phyloP scores from a whole-genome alignment of 2,113 vertebrate species.

The Gymnogyps californianus region DNA sequence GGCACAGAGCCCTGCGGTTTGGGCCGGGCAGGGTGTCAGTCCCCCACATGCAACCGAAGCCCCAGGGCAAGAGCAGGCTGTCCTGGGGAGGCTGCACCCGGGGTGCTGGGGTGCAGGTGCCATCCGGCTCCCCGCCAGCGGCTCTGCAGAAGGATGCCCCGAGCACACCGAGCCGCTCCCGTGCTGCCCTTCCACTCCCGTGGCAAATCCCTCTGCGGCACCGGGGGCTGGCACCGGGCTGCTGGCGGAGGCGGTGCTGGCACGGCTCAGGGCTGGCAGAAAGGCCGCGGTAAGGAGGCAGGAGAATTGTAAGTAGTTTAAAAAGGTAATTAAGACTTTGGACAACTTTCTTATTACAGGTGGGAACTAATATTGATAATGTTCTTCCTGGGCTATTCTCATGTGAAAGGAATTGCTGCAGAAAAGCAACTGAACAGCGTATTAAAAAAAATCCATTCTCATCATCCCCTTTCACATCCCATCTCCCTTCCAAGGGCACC shows the following conservation, averaged over 20 bases:
- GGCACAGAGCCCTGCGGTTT: neutral
- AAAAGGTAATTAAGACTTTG: neutral
- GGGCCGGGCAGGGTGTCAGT: neutral
- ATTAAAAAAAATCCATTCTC: neutral
- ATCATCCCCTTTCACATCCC: neutral
- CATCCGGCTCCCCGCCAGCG: rapidly evolving
- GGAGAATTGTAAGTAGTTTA: neutral
- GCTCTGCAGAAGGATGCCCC: neutral
- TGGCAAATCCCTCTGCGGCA: neutral
- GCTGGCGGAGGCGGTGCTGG: neutral
- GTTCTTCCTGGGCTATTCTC: neutral
- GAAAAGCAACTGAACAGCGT: neutral
- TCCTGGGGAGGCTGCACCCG: no score
- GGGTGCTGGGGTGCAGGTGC: neutral
- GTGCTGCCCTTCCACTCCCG: neutral
- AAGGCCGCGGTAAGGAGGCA: neutral
- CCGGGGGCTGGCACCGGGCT: neutral
- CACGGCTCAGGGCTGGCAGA: neutral
- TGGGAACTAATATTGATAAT: neutral
- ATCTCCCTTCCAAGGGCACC: neutral
- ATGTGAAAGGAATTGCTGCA: neutral
- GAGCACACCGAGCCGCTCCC: neutral
- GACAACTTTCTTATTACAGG: neutral
- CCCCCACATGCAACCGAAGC: neutral
- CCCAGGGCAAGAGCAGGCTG: neutral